phyloP scores from a whole-genome alignment of 2,797 vertebrate genomes.

The Tokudaia muenninki region DNA sequence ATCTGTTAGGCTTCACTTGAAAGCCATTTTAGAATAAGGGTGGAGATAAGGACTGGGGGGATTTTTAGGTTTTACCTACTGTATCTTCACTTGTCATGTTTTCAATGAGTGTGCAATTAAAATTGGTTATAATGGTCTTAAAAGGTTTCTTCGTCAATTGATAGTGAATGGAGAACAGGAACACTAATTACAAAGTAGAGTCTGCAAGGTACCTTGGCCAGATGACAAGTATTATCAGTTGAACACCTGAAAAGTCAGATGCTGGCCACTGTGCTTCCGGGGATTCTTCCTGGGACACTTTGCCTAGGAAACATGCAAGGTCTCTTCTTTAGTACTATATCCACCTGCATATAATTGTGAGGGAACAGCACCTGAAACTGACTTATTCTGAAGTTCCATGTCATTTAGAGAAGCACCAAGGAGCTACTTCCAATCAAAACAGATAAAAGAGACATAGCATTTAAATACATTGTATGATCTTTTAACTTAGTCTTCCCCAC shows the following conservation, averaged over 20 bases:
- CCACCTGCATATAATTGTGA: neutral
- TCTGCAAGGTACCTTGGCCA: neutral
- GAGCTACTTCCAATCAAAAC: conserved; percentile 4
- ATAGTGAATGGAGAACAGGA: neutral
- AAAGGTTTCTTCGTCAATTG: conserved; percentile 3
- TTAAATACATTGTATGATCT: neutral
- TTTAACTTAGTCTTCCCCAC: neutral
- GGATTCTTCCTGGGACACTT: neutral
- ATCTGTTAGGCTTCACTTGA: neutral
- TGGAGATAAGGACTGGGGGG: neutral
- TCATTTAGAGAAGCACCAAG: conserved; percentile 8
- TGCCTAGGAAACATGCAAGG: neutral
- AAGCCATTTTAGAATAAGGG: neutral
- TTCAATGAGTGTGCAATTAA: neutral
- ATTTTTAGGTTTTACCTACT: neutral
- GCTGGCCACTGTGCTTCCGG: accelerated
- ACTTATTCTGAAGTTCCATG: neutral
- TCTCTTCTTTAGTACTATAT: neutral
- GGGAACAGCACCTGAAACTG: neutral
- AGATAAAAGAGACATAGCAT: neutral
- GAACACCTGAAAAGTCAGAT: neutral
- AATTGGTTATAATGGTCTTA: neutral
- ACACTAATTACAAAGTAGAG: neutral
- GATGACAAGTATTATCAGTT: neutral
- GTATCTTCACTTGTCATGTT: neutral